These are phyloP conservation scores for Thaleichthys pacificus DNA, from an alignment of 2,797 vertebrate genomes.

Conservation along the genomic window DNA sequence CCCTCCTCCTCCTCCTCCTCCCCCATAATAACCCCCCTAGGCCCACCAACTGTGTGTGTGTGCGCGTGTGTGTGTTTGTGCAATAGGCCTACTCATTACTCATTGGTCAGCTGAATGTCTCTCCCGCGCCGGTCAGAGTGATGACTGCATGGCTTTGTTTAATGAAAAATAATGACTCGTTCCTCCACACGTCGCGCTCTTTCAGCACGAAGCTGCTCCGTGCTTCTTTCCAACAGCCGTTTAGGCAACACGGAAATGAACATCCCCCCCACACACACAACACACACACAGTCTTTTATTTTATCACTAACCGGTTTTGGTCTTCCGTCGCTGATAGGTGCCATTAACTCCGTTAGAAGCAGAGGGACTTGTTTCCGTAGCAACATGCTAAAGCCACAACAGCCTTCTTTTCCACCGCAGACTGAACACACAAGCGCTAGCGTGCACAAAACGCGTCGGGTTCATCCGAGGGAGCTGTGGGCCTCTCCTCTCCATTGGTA, in stretches of 20 bases:
- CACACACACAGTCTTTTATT: too few relatives aligned
- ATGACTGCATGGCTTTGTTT: constrained; percentile 44
- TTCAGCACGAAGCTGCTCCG: not conserved
- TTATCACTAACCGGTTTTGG: not conserved
- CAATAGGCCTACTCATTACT: constrained; percentile 22
- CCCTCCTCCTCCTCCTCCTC: not conserved
- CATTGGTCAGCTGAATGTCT: constrained; percentile 45
- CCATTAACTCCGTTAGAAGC: not conserved
- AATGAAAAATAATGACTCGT: constrained; percentile 50
- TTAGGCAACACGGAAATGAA: not conserved
- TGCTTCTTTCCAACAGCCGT: constrained; percentile 5
- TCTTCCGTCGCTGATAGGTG: not conserved
- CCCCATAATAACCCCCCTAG: not conserved
- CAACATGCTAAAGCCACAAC: constrained; percentile 62
- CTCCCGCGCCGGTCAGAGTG: constrained; percentile 33
- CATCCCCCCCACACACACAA: not conserved
- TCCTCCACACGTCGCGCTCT: constrained; percentile 1
- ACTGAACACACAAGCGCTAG: not conserved
- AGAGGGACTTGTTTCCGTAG: constrained; percentile 51
- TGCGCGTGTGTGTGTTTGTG: not conserved
- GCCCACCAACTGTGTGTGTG: not conserved
- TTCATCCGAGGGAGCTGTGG: not conserved
- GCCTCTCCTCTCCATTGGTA: not conserved
- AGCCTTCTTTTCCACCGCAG: constrained; percentile 5
- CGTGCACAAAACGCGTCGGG: constrained; percentile 22